These are phyloP conservation scores for Puntigrus tetrazona DNA, from an alignment of 2,113 vertebrate species.

Conservation along the genomic window DNA sequence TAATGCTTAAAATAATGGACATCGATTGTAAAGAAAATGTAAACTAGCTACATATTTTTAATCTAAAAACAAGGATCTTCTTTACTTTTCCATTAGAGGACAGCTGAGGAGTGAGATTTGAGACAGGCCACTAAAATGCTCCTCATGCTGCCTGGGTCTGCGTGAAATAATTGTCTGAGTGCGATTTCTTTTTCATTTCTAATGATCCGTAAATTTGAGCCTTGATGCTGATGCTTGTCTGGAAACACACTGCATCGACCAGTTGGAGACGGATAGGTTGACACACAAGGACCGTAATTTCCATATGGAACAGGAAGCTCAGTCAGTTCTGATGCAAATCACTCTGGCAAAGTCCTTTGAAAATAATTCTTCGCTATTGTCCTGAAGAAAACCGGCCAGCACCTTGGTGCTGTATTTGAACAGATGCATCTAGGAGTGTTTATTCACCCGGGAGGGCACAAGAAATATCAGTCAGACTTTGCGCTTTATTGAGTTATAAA, in stretches of 20 bases:
- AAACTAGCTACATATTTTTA: not conserved
- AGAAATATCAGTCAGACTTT: conserved; percentile 47
- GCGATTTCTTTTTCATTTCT: conserved; percentile 48
- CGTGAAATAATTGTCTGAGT: conserved; percentile 49
- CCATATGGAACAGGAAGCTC: not conserved
- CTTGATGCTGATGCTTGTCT: conserved; percentile 22
- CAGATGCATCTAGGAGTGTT: no score
- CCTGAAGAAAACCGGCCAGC: not conserved
- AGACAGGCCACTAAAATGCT: conserved; percentile 24
- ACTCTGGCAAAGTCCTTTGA: not conserved
- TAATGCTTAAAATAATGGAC: not conserved
- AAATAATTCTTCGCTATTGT: not conserved
- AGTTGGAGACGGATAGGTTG: conserved; percentile 33
- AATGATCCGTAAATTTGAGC: conserved; percentile 54
- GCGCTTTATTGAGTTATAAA: conserved; percentile 33
- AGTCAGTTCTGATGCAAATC: not conserved
- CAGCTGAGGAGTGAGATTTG: conserved; percentile 11
- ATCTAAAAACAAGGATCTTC: not conserved
- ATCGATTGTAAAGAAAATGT: not conserved
- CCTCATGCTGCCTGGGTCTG: conserved; percentile 20
- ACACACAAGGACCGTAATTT: conserved; percentile 26
- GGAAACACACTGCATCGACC: conserved; percentile 17
- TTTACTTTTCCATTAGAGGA: conserved; percentile 24
- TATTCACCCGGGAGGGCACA: not conserved
- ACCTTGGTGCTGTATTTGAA: not conserved